Conservation (phyloP, 2,797 vertebrate species). For the Pogoniulus pusillus region DNA sequence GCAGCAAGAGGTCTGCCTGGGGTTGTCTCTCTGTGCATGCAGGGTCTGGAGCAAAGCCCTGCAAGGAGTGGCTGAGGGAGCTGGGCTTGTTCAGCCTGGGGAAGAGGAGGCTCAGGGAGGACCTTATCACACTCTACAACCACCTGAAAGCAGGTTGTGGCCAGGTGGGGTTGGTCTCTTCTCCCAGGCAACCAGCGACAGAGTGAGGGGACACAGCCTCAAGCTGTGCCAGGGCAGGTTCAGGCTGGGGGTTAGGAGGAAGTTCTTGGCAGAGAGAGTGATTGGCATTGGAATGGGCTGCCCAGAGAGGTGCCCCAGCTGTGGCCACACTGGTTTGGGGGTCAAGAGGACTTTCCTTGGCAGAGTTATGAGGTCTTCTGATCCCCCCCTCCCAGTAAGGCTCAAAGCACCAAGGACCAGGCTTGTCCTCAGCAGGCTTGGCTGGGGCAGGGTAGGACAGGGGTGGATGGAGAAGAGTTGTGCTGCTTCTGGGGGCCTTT, state of each 20-base stretch:
- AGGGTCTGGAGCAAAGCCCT: not conserved
- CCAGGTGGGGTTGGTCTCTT: too few relatives aligned
- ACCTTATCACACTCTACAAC: too few relatives aligned
- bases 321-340: not conserved
- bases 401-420: not conserved
- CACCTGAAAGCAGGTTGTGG: too few relatives aligned
- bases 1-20: not conserved
- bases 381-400: fast-evolving
- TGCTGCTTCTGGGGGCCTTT: slow-evolving; percentile 75
- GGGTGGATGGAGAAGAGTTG: slow-evolving; percentile 9
- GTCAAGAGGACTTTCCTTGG: not conserved
- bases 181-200: too few relatives aligned
- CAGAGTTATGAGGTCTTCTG: not conserved
- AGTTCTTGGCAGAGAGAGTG: too few relatives aligned
- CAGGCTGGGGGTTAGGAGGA: too few relatives aligned
- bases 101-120: too few relatives aligned
- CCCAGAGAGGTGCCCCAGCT: not conserved
- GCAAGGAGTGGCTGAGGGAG: too few relatives aligned
- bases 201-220: too few relatives aligned
- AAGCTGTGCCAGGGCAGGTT: too few relatives aligned
- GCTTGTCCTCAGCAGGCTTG: not conserved
- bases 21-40: not conserved
- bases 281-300: not conserved
- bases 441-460: not conserved
- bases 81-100: too few relatives aligned